phyloP scores from a whole-genome alignment of 2,113 vertebrate species.

The Hepsetus odoe region DNA sequence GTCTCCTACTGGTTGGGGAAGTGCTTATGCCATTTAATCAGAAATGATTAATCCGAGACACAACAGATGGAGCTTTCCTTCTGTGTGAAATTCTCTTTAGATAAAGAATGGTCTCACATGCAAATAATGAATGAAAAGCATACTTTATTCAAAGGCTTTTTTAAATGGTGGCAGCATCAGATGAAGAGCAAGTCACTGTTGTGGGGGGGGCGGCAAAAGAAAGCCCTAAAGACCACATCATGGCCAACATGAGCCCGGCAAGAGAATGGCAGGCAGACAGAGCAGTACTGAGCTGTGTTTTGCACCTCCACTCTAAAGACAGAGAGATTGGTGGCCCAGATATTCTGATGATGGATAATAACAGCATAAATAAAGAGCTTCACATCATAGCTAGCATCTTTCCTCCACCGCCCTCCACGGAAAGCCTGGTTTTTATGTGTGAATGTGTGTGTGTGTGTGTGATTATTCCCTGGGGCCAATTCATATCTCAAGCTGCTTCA shows the following conservation, averaged over 20 bases:
- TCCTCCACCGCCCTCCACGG: not conserved
- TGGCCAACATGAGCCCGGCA: not conserved
- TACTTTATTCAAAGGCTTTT: not conserved
- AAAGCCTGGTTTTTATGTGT: conserved; percentile 6
- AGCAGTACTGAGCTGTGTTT: not conserved
- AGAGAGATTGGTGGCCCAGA: not conserved
- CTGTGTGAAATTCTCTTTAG: conserved; percentile 12
- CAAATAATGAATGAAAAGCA: not conserved
- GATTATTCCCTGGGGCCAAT: conserved; percentile 35
- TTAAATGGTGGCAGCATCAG: not conserved
- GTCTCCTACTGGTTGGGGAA: not conserved
- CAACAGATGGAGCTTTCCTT: not conserved
- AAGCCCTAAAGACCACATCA: not conserved
- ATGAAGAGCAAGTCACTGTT: not conserved
- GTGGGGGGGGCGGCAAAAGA: not conserved
- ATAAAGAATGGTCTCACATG: conserved; percentile 21
- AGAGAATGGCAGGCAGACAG: not conserved
- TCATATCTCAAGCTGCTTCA: conserved; percentile 21
- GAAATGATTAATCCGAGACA: conserved; percentile 31
- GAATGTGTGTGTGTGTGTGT: conserved; percentile 16
- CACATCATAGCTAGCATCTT: conserved; percentile 24
- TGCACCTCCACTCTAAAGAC: not conserved
- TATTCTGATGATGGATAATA: conserved; percentile 27
- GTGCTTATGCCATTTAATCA: conserved; percentile 18
- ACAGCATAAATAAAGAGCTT: conserved; percentile 20